Base-by-base conservation (phyloP, 1,140 invertebrate species). In the Sycophila sp. region DNA sequence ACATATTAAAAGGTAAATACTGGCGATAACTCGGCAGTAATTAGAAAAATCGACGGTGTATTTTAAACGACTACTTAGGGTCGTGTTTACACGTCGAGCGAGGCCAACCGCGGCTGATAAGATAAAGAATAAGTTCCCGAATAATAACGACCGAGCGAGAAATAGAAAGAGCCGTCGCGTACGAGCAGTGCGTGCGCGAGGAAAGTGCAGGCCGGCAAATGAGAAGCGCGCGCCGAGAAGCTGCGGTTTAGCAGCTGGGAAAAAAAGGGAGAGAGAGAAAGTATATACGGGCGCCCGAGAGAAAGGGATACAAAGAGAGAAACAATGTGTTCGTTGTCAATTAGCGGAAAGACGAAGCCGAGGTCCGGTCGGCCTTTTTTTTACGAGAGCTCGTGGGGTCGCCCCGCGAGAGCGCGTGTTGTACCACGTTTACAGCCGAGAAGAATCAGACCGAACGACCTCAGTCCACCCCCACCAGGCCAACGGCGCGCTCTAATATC, bases 381-480 rank as follows among this genome's bases (percentile, higher is more conserved):
- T 78, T 78, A 80, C 65, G 76, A 58, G 73, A 71, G 69, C 71
- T 70, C 73, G 74, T 76, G 74, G n/a, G n/a, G n/a, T n/a, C n/a
- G n/a, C n/a, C n/a, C n/a, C n/a, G n/a, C n/a, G n/a, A n/a, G n/a
- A 71, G 69, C 71, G 72, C 73, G 74, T 76, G 74, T 74, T n/a
- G 30, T 75, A 72, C 74, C 78, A 74, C 78, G 81, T 83, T 84
- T 84, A 86, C 83, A 79, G 76, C 81, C 79, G 80, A 78, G 76
- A 80, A 85, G 81, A 85, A 83, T 85, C 81, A 77, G 77, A 78
- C 79, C 75, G 77, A 84, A 81, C 78, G 80, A 81, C 78, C 80
- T 78, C 76, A n/a, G n/a, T n/a, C n/a, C n/a, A n/a, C n/a, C n/a
- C n/a, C n/a, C n/a, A n/a, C n/a, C n/a, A n/a, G n/a, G n/a, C n/a